These are phyloP conservation scores for Phyllopteryx taeniolatus DNA, from an alignment of 2,113 vertebrate genomes.

Conservation along the genomic window DNA sequence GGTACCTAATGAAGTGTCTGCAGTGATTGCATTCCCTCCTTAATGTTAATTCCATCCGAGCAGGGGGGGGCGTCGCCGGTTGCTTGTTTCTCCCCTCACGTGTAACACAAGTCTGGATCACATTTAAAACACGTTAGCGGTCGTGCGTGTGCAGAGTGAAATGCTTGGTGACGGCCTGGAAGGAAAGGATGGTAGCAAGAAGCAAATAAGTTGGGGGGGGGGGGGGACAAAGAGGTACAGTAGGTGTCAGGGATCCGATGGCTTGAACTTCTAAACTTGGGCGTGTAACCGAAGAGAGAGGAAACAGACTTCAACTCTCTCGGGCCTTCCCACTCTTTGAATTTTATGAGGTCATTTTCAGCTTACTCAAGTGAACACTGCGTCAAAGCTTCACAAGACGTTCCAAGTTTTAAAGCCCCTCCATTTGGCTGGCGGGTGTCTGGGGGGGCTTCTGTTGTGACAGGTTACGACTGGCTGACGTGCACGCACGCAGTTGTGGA, in stretches of 20 bases:
- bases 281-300: not conserved
- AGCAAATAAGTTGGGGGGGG: not conserved
- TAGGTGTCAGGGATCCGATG: not conserved
- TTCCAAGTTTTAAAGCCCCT: constrained; percentile 46
- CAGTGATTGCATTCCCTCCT: not conserved
- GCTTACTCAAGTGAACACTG: constrained; percentile 31
- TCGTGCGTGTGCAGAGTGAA: constrained; percentile 54
- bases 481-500: constrained; percentile 7
- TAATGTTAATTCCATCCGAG: not conserved
- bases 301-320: not conserved
- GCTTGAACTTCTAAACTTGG: not conserved
- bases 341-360: constrained; percentile 18
- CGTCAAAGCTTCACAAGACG: constrained; percentile 44
- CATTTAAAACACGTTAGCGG: constrained; percentile 90
- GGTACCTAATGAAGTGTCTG: not conserved
- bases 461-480: constrained; percentile 37
- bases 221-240: not conserved
- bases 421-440: constrained; percentile 48
- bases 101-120: constrained; percentile 85
- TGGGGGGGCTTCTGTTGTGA: constrained; percentile 29
- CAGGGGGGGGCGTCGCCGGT: constrained; percentile 46
- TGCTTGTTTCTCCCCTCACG: constrained; percentile 64
- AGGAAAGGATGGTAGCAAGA: not conserved
- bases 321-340: constrained; percentile 2
- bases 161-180: constrained; percentile 59